These are phyloP conservation scores for Zaprionus obscuricornis DNA, from an alignment of 2,888 invertebrate genomes.

Conservation along the genomic window DNA sequence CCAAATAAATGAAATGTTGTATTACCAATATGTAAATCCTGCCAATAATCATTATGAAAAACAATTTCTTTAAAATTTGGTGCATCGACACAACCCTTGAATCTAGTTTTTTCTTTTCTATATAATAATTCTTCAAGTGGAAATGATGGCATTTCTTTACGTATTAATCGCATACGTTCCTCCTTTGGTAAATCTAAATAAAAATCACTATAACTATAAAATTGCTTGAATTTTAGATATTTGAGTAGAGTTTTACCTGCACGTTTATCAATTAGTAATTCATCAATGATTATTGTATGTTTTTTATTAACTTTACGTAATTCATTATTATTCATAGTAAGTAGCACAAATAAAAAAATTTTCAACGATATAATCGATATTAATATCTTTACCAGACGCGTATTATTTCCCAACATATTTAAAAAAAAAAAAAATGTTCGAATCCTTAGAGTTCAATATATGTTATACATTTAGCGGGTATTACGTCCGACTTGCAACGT, in stretches of 20 bases:
- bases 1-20: conserved; percentile 94
- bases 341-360: conserved; percentile 20
- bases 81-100: conserved; percentile 25
- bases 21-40: conserved; percentile 89
- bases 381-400: conserved; percentile 20
- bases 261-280: conserved; percentile 23
- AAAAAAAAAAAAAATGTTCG: too few relatives aligned
- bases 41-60: conserved; percentile 97
- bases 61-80: conserved; percentile 93
- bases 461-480: conserved; percentile 1
- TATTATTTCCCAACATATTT: conserved; percentile 26
- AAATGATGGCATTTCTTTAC: conserved; percentile 55
- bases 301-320: too few relatives aligned
- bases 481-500: conserved; percentile 10
- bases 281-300: conserved; percentile 24
- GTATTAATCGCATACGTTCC: conserved; percentile 41
- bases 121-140: conserved; percentile 47
- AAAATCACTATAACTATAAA: too few relatives aligned
- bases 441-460: too few relatives aligned
- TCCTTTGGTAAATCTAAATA: conserved; percentile 17
- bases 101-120: not conserved
- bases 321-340: too few relatives aligned
- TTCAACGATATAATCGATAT: conserved; percentile 27
- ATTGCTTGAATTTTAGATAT: not conserved
- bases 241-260: conserved; percentile 10